Evolutionary conservation across 1,140 invertebrate species (phyloP).

Genomic region (Notospermus geniculatus): DNA sequence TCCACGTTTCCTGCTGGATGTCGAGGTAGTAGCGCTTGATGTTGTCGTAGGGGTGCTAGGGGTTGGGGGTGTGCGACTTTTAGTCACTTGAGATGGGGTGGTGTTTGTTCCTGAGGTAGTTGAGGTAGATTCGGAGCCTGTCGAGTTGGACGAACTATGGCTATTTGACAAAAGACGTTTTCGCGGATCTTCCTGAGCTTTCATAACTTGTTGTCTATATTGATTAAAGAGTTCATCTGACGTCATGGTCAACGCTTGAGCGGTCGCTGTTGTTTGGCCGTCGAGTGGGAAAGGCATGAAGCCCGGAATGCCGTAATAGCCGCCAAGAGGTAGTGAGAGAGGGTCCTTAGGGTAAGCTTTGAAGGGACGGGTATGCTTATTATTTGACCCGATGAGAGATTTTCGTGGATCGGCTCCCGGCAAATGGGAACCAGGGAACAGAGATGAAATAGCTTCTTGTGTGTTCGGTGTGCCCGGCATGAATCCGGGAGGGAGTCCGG

Average conservation of each 20-base stretch:
- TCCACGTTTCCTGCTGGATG: conserved; percentile 26
- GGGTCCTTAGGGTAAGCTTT: conserved; percentile 71
- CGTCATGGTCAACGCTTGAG: conserved; percentile 14
- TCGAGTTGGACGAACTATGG: conserved; percentile 12
- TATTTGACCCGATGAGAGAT: conserved; percentile 7
- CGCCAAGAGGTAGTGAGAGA: conserved; percentile 59
- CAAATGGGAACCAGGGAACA: too few relatives aligned
- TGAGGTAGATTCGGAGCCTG: not conserved
- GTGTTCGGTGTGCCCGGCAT: not conserved
- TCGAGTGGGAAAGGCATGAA: conserved; percentile 9
- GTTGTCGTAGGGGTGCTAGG: conserved; percentile 3
- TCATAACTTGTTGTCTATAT: conserved; percentile 27
- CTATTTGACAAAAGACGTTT: conserved; percentile 13
- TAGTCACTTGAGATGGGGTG: conserved; percentile 6
- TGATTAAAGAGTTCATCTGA: conserved; percentile 30
- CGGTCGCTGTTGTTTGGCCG: not conserved
- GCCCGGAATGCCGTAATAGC: conserved; percentile 30
- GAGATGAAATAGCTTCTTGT: not conserved
- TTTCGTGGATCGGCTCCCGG: conserved; percentile 3
- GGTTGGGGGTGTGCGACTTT: not conserved
- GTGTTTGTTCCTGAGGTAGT: not conserved
- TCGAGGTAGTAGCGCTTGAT: conserved; percentile 1
- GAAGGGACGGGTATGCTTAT: conserved; percentile 63
- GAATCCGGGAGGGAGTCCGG: not conserved
- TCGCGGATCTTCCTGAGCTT: conserved; percentile 12